phyloP scores from a whole-genome alignment of 1,140 invertebrate species.

The Psilanteris sp. region DNA sequence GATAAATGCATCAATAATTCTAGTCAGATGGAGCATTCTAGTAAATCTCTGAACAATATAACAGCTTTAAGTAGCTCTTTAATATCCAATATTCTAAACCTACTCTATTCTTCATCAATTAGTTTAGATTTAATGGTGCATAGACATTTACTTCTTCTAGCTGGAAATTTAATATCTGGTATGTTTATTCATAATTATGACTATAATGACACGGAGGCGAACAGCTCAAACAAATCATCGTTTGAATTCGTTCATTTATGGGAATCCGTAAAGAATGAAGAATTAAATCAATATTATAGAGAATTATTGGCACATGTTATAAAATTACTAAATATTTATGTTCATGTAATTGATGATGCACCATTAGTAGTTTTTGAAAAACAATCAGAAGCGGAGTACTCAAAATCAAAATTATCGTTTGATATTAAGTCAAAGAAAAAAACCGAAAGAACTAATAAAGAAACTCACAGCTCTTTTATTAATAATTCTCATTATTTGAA shows the following conservation, averaged over 20 bases:
- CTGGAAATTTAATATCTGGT: constrained; percentile 85
- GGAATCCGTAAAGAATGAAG: constrained; percentile 81
- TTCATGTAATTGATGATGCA: constrained; percentile 88
- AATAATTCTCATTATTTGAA: constrained; percentile 88
- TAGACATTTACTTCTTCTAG: constrained; percentile 82
- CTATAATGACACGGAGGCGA: constrained; percentile 46
- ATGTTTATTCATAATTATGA: constrained; percentile 71
- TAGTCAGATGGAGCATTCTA: neutral
- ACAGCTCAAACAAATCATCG: constrained; percentile 17
- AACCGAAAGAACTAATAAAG: constrained; percentile 67
- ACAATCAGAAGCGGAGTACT: constrained; percentile 81
- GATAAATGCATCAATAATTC: neutral
- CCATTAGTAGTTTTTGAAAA: constrained; percentile 66
- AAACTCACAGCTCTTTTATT: constrained; percentile 83
- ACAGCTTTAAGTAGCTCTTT: constrained; percentile 33
- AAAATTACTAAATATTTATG: constrained; percentile 86
- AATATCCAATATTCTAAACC: constrained; percentile 70
- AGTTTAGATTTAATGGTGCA: constrained; percentile 84
- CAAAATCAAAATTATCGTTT: constrained; percentile 76
- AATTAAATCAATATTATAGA: constrained; percentile 80
- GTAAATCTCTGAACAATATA: constrained; percentile 5
- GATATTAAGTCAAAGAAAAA: constrained; percentile 73
- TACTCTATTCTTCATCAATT: constrained; percentile 82
- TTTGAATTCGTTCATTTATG: constrained; percentile 72
- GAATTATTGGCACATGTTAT: constrained; percentile 84